Conservation (phyloP, 2,113 vertebrate species). For the Haemorhous mexicanus region DNA sequence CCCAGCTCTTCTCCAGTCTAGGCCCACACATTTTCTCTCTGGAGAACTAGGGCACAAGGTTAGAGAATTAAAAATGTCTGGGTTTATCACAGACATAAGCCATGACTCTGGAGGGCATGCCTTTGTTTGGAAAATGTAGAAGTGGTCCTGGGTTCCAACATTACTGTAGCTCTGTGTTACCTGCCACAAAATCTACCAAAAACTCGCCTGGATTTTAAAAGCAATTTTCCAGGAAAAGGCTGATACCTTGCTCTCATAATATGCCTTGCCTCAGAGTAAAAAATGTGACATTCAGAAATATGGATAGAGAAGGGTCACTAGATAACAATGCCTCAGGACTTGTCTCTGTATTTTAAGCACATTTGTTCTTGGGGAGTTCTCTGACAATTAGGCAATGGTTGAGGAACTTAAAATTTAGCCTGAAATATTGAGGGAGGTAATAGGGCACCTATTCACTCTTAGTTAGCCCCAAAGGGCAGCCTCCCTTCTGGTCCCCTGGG, state of each 20-base stretch:
- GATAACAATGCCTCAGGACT: background rate
- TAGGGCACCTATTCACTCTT: background rate
- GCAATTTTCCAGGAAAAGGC: background rate
- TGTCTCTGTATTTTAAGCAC: background rate
- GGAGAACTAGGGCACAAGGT: background rate
- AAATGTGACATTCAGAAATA: background rate
- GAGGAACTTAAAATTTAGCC: background rate
- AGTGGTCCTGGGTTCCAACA: background rate
- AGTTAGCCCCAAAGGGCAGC: background rate
- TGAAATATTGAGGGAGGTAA: background rate
- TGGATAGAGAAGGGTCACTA: background rate
- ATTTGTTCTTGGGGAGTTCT: background rate
- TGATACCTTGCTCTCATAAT: background rate
- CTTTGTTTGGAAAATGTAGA: background rate
- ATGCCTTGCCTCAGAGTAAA: background rate
- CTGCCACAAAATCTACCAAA: background rate
- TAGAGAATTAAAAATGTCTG: background rate
- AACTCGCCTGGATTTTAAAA: background rate
- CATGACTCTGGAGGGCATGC: background rate
- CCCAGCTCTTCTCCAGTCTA: background rate
- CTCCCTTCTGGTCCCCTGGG: background rate
- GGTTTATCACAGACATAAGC: background rate
- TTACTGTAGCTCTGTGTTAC: background rate
- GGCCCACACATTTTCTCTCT: background rate
- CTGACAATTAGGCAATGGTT: background rate